phyloP scores from a whole-genome alignment of 92 coral and sea anemone species.

The Plumapathes pennacea region DNA sequence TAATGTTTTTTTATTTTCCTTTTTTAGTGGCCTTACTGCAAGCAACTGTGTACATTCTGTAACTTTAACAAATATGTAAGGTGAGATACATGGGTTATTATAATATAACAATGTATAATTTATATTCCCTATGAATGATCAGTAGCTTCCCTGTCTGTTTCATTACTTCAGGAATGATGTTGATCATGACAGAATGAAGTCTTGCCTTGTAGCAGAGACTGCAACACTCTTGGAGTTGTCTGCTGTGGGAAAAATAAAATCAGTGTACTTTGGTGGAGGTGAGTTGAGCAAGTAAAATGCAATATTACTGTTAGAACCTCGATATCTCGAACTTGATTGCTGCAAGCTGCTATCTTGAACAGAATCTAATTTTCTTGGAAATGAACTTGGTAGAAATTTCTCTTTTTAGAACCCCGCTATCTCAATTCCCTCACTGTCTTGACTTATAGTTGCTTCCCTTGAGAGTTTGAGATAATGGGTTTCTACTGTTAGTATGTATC shows the following conservation, averaged over 20 bases:
- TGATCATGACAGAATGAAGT: slow-evolving; percentile 59
- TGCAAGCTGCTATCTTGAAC: too few species aligned
- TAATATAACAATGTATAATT: neutral
- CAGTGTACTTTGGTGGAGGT: slow-evolving; percentile 91
- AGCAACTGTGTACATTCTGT: slow-evolving; percentile 69
- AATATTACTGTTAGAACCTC: too few species aligned
- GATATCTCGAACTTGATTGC: too few species aligned
- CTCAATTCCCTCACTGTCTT: too few species aligned
- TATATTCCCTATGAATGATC: neutral
- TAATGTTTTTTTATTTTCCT: neutral
- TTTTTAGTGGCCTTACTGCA: slow-evolving; percentile 79
- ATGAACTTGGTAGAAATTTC: too few species aligned
- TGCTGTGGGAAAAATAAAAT: slow-evolving; percentile 57
- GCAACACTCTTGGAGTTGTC: slow-evolving; percentile 43
- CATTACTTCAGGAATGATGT: slow-evolving; percentile 46
- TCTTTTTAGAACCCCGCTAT: too few species aligned
- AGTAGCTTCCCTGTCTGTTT: neutral
- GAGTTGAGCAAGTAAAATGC: slow-evolving; percentile 5
- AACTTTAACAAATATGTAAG: slow-evolving; percentile 77
- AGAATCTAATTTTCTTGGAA: too few species aligned
- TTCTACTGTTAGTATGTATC: too few species aligned
- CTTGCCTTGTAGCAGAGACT: slow-evolving; percentile 59
- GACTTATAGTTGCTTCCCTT: too few species aligned
- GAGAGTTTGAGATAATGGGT: too few species aligned
- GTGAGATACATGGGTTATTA: slow-evolving; percentile 16